Conservation (phyloP, 2,888 invertebrate genomes). For the Sacculina carcini region DNA sequence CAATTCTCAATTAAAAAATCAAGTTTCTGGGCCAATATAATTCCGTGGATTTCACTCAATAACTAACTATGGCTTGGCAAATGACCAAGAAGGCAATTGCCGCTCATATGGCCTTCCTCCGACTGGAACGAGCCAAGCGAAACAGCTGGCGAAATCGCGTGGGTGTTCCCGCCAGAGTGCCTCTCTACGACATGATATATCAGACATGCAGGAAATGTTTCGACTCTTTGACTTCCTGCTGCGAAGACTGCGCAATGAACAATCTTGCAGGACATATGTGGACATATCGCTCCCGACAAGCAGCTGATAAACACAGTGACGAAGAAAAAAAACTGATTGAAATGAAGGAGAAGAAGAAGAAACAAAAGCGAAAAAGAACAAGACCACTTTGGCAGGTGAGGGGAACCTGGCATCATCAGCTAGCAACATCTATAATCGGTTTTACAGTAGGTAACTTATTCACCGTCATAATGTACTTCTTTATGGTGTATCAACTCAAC, state of each 20-base stretch:
- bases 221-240: not conserved
- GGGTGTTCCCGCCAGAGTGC: not conserved
- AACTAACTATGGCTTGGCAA: not conserved
- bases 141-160: not conserved
- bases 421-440: conserved; percentile 25
- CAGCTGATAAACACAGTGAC: not conserved
- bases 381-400: conserved; percentile 14
- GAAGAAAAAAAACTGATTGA: not conserved
- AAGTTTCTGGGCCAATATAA: conserved; percentile 2
- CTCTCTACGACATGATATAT: not conserved
- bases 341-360: not conserved
- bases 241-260: no score
- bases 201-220: not conserved
- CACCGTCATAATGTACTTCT: conserved; percentile 37
- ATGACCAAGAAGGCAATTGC: not conserved
- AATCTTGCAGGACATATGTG: no score
- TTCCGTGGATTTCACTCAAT: not conserved
- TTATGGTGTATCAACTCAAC: conserved; percentile 36
- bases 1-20: conserved; percentile 1
- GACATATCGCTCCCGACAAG: not conserved
- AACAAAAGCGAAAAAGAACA: not conserved
- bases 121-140: not conserved
- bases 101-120: not conserved
- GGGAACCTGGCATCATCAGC: conserved; percentile 31
- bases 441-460: conserved; percentile 27